phyloP scores from a whole-genome alignment of 2,888 invertebrate species.

The Pyrocoelia pectoralis region DNA sequence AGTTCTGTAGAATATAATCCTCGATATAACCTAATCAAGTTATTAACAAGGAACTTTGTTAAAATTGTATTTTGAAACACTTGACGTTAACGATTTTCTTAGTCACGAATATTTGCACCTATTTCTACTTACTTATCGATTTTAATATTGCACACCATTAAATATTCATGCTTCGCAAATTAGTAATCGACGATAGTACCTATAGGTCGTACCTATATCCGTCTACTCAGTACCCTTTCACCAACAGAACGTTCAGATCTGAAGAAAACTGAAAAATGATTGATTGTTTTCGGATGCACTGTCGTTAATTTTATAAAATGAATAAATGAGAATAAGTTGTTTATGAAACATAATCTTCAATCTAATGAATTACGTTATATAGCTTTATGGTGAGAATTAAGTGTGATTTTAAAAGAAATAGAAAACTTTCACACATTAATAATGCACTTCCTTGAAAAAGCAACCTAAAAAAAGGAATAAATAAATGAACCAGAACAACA shows the following conservation, averaged over 20 bases:
- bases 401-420: constrained; percentile 17
- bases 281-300: too few species aligned
- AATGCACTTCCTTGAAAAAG: constrained; percentile 41
- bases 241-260: too few species aligned
- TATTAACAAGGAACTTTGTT: background rate
- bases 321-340: too few species aligned
- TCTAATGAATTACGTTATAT: constrained; percentile 24
- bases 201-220: too few species aligned
- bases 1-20: too few species aligned
- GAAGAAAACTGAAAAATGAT: too few species aligned
- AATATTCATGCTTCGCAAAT: background rate
- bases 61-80: background rate
- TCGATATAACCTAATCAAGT: background rate
- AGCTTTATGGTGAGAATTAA: constrained; percentile 28
- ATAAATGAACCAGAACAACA: constrained; percentile 46
- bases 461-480: constrained; percentile 40
- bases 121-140: background rate
- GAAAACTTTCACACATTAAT: constrained; percentile 38
- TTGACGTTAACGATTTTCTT: constrained; percentile 4
- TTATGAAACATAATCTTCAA: constrained; percentile 7
- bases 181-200: too few species aligned
- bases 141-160: constrained; percentile 1
- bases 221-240: too few species aligned
- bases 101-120: constrained; percentile 5
- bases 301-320: too few species aligned